Conservation (phyloP, 2,113 vertebrate genomes). For the Mohoua ochrocephala region DNA sequence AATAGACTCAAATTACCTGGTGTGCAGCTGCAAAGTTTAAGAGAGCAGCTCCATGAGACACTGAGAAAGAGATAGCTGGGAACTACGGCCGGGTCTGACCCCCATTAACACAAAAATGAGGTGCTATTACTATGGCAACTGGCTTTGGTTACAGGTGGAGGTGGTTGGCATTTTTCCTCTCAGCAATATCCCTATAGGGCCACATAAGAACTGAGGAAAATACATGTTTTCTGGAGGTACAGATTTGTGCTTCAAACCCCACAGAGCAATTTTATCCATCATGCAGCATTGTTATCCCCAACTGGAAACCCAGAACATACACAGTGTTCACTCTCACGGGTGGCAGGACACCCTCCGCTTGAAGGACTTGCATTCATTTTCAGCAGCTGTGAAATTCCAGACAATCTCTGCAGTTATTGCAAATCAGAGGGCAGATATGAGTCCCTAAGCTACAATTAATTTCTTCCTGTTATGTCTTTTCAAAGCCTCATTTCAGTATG, state of each 20-base stretch:
- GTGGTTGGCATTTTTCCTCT: background rate
- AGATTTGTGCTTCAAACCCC: background rate
- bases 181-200: background rate
- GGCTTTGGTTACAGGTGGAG: background rate
- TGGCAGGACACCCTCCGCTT: fast-evolving
- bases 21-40: background rate
- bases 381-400: background rate
- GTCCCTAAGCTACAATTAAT: background rate
- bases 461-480: background rate
- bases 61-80: background rate
- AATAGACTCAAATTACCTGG: background rate
- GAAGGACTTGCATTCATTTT: background rate
- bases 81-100: background rate
- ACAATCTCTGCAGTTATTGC: background rate
- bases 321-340: fast-evolving
- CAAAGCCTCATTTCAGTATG: background rate
- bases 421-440: background rate
- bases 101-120: background rate
- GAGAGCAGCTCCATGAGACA: background rate
- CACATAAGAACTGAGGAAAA: background rate
- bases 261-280: background rate
- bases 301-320: fast-evolving
- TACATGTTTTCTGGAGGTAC: background rate
- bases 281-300: fast-evolving
- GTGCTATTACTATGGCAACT: background rate